Conservation (phyloP, 1,140 invertebrate species). For the Drosophila setifemur region DNA sequence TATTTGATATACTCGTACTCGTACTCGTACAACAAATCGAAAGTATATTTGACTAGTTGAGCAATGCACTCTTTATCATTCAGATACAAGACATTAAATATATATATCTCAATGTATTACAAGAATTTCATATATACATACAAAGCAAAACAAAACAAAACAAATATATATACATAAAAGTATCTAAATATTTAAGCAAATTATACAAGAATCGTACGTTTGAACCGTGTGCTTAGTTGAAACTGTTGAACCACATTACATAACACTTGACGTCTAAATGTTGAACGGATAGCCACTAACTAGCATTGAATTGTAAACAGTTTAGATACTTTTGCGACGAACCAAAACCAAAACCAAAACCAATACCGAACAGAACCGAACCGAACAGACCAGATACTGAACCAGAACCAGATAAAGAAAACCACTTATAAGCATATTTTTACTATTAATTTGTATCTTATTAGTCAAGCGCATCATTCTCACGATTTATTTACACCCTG, state of each 20-base stretch:
- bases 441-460: constrained; percentile 70
- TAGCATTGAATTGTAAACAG: constrained; percentile 16
- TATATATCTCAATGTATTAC: constrained; percentile 65
- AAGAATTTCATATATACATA: constrained; percentile 59
- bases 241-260: constrained; percentile 50
- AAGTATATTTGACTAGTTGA: constrained; percentile 76
- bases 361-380: constrained; percentile 3
- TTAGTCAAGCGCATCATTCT: constrained; percentile 68
- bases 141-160: constrained; percentile 7
- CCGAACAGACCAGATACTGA: constrained; percentile 5
- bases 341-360: not conserved
- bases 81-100: constrained; percentile 66
- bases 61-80: constrained; percentile 73
- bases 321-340: constrained; percentile 68
- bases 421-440: constrained; percentile 55
- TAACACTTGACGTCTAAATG: constrained; percentile 47
- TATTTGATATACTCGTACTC: constrained; percentile 32
- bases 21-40: too few relatives aligned
- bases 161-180: constrained; percentile 53
- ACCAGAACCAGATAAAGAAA: constrained; percentile 20
- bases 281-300: constrained; percentile 43
- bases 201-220: constrained; percentile 51
- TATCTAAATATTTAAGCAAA: constrained; percentile 71
- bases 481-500: constrained; percentile 78
- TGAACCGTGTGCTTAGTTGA: constrained; percentile 70